Percentiles rank a stretch among this genome's conserved stretches.
Evolutionary conservation across 2,797 vertebrate species (phyloP).

Genomic region (Pachyuromys duprasi): DNA sequence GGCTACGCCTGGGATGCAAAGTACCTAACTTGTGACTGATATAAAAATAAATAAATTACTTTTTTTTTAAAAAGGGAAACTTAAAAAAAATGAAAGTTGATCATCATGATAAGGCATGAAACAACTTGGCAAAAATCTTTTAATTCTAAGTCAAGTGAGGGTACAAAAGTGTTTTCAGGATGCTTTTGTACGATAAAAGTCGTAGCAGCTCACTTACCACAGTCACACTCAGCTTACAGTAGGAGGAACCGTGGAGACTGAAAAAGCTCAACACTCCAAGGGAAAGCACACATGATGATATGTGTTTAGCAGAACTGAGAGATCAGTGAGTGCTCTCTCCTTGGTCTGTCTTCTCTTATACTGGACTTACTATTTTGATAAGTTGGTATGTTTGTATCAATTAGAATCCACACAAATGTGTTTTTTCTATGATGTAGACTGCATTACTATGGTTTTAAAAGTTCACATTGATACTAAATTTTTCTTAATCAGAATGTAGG

Average conservation of each 20-base stretch:
- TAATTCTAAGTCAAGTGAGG: not conserved
- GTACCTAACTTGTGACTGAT: too few relatives aligned
- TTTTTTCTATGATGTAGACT: not conserved
- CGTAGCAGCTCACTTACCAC: not conserved
- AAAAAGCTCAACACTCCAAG: not conserved
- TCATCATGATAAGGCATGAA: not conserved
- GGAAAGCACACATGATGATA: not conserved
- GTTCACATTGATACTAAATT: not conserved
- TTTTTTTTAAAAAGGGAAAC: too few relatives aligned
- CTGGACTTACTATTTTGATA: not conserved
- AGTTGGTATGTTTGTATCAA: not conserved
- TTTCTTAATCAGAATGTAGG: not conserved
- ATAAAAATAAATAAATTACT: too few relatives aligned
- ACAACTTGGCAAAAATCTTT: slow-evolving; percentile 35
- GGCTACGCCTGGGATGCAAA: too few relatives aligned
- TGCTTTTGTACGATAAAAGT: not conserved
- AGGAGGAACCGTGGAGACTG: not conserved
- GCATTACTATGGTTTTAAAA: not conserved
- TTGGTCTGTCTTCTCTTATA: not conserved
- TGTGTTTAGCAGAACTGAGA: not conserved
- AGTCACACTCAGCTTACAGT: not conserved
- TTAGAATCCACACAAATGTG: not conserved
- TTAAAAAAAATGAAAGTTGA: not conserved
- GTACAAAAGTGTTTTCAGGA: not conserved
- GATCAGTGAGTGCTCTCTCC: not conserved